Evolutionary conservation across 2,113 vertebrate genomes (phyloP).

Genomic region (Corythaixoides concolor): DNA sequence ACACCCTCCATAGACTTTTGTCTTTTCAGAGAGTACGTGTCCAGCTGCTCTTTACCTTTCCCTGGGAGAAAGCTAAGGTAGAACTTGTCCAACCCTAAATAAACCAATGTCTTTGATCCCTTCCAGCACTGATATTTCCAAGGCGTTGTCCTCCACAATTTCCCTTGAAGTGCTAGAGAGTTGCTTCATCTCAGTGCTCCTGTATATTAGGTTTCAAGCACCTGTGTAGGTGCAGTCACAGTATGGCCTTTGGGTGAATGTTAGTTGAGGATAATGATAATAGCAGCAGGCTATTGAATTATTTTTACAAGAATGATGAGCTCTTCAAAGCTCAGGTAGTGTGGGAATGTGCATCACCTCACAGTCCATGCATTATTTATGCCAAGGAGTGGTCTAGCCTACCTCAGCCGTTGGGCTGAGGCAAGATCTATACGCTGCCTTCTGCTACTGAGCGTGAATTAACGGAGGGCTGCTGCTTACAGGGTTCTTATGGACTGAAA

Average conservation of each 20-base stretch:
- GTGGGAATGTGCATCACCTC: rapidly evolving
- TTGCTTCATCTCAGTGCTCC: background rate
- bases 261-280: rapidly evolving
- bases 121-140: background rate
- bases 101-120: background rate
- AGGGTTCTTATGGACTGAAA: rapidly evolving
- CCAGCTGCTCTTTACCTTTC: background rate
- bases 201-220: background rate
- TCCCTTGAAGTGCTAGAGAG: too few species aligned
- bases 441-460: background rate
- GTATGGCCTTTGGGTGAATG: background rate
- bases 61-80: background rate
- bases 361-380: rapidly evolving
- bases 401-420: background rate
- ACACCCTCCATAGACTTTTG: background rate
- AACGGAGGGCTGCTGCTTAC: background rate
- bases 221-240: background rate
- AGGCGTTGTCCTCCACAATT: rapidly evolving
- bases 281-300: rapidly evolving
- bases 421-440: rapidly evolving
- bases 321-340: background rate
- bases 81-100: background rate
- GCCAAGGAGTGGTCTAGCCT: background rate
- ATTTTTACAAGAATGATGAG: background rate
- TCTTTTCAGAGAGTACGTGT: background rate